Conservation (phyloP, 2,113 vertebrate genomes). For the Rhegmatorhina hoffmannsi region DNA sequence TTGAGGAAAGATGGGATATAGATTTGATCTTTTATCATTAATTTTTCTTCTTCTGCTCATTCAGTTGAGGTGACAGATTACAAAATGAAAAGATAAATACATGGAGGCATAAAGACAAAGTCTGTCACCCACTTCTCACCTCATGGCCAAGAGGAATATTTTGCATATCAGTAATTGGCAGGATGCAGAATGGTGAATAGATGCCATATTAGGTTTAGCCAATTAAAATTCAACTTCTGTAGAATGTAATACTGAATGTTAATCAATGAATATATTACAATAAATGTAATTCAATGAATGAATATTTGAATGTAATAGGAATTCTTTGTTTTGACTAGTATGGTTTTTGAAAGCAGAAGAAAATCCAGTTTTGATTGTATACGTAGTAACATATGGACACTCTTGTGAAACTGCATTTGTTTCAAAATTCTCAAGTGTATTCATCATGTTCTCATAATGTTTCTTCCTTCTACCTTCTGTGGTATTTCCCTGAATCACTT, state of each 20-base stretch:
- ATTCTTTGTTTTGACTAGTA: neutral
- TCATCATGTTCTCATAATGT: slow-evolving; percentile 29
- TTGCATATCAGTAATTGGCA: slow-evolving; percentile 20
- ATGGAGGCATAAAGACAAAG: neutral
- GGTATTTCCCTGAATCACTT: slow-evolving; percentile 18
- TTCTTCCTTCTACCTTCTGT: slow-evolving; percentile 45
- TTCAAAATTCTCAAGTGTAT: slow-evolving; percentile 45
- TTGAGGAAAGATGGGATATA: neutral
- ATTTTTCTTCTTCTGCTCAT: neutral
- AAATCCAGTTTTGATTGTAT: neutral
- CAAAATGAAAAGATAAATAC: slow-evolving; percentile 13
- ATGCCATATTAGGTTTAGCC: neutral
- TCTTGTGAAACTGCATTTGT: slow-evolving; percentile 24
- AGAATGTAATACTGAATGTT: neutral
- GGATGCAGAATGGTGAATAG: neutral
- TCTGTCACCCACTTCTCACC: slow-evolving; percentile 30
- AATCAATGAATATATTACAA: neutral
- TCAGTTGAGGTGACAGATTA: slow-evolving; percentile 23
- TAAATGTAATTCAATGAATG: neutral
- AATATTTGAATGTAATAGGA: neutral
- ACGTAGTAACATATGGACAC: slow-evolving; percentile 15
- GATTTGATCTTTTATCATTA: neutral
- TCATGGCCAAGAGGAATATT: neutral
- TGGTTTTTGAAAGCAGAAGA: neutral
- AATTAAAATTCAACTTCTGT: neutral